phyloP scores from a whole-genome alignment of 2,113 vertebrate species.

The Parus major region DNA sequence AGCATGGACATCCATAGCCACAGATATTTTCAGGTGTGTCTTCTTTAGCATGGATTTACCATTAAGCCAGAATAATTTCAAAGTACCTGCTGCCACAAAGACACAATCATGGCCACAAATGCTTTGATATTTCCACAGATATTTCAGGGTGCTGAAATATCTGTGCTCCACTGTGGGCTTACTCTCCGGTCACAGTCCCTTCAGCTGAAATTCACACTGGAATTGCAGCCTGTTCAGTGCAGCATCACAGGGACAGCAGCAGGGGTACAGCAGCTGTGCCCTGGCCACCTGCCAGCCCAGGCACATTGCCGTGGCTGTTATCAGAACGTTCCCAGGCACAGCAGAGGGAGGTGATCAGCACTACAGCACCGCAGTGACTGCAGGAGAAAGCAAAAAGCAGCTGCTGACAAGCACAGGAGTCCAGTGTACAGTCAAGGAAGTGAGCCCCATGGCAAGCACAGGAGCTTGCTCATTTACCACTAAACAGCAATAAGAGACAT shows the following conservation, averaged over 20 bases:
- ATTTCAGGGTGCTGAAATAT: not conserved
- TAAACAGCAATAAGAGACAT: not conserved
- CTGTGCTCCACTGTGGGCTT: too few relatives aligned
- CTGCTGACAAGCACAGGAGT: not conserved
- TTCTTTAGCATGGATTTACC: not conserved
- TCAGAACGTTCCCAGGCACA: not conserved
- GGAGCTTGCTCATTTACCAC: not conserved
- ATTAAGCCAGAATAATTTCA: not conserved
- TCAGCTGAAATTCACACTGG: not conserved
- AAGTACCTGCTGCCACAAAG: not conserved
- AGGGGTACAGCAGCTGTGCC: rapidly evolving
- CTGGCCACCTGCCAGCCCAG: not conserved
- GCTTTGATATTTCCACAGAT: not conserved
- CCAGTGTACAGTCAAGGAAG: too few relatives aligned
- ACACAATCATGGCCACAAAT: not conserved
- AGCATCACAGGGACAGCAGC: not conserved
- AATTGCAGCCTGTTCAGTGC: not conserved
- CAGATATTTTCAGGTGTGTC: not conserved
- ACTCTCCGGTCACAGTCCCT: not conserved
- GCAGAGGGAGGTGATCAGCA: not conserved
- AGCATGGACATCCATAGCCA: not conserved
- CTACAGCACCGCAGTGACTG: not conserved
- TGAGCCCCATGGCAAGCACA: not conserved
- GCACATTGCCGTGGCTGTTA: rapidly evolving
- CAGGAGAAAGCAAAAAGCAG: not conserved